These are phyloP conservation scores for Lophotriccus pileatus DNA, from an alignment of 2,797 vertebrate genomes.

Conservation along the genomic window DNA sequence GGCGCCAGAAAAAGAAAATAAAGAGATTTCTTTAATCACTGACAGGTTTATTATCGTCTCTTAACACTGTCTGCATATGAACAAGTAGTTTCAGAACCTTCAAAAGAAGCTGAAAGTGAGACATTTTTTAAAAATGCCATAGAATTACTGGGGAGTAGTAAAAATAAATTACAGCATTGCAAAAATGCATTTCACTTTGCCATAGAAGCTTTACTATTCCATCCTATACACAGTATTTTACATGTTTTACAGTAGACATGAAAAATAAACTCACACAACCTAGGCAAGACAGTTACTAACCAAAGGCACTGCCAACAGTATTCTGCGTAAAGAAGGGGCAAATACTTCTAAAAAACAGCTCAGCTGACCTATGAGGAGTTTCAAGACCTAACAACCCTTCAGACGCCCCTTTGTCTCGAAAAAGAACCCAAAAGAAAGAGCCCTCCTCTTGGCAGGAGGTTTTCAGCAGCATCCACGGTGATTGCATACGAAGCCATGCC, in stretches of 20 bases:
- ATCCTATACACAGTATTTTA: constrained; percentile 63
- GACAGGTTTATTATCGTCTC: constrained; percentile 50
- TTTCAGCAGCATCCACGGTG: constrained; percentile 76
- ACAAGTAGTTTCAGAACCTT: constrained; percentile 38
- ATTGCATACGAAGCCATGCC: constrained; percentile 72
- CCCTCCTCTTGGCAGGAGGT: constrained; percentile 40
- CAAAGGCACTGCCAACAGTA: constrained; percentile 77
- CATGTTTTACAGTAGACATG: constrained; percentile 58
- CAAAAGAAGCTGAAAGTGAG: constrained; percentile 39
- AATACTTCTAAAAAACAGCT: not conserved
- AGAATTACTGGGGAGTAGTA: constrained; percentile 47
- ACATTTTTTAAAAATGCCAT: constrained; percentile 59
- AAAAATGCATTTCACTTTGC: constrained; percentile 70
- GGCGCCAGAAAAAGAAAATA: not conserved
- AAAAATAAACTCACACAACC: constrained; percentile 35
- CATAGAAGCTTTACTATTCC: constrained; percentile 71
- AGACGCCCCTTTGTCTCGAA: constrained; percentile 1
- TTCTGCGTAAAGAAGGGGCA: constrained; percentile 36
- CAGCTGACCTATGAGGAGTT: not conserved
- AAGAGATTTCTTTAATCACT: not conserved
- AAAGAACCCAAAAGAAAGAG: constrained; percentile 44
- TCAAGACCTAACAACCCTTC: not conserved
- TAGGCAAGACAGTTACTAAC: constrained; percentile 39
- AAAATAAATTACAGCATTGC: constrained; percentile 75
- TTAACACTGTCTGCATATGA: constrained; percentile 47